phyloP scores from a whole-genome alignment of 2,888 invertebrate genomes.

The Dysmachus trigonus region DNA sequence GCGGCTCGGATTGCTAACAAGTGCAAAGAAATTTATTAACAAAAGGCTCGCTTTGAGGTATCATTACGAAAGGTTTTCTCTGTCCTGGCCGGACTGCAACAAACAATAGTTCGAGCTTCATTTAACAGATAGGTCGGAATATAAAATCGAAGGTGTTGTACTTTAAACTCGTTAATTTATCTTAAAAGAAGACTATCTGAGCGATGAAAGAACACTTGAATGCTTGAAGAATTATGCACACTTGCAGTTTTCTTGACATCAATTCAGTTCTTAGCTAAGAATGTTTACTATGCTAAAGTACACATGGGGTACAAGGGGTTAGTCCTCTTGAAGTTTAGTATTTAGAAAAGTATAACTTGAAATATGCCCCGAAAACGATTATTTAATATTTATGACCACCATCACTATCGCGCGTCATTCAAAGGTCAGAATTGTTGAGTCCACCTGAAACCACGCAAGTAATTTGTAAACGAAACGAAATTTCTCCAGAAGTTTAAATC shows the following conservation, averaged over 20 bases:
- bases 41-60: background rate
- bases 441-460: background rate
- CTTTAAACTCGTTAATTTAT: background rate
- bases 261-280: background rate
- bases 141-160: background rate
- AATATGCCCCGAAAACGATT: background rate
- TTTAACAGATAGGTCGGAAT: background rate
- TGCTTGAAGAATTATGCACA: background rate
- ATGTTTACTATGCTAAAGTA: background rate
- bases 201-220: background rate
- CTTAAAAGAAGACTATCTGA: background rate
- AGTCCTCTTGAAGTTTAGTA: background rate
- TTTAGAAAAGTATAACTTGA: background rate
- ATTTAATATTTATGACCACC: background rate
- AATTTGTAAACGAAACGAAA: background rate
- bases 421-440: background rate
- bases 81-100: background rate
- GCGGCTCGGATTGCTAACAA: background rate
- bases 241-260: background rate
- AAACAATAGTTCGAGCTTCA: background rate
- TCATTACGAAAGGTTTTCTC: background rate
- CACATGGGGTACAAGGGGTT: background rate
- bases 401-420: background rate
- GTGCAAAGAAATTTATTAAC: background rate
- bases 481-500: background rate